A percentile compares a stretch with the other conserved stretches of the same genome.
phyloP scores from a whole-genome alignment of 2,888 invertebrate genomes.

The Idaea dimidiata region DNA sequence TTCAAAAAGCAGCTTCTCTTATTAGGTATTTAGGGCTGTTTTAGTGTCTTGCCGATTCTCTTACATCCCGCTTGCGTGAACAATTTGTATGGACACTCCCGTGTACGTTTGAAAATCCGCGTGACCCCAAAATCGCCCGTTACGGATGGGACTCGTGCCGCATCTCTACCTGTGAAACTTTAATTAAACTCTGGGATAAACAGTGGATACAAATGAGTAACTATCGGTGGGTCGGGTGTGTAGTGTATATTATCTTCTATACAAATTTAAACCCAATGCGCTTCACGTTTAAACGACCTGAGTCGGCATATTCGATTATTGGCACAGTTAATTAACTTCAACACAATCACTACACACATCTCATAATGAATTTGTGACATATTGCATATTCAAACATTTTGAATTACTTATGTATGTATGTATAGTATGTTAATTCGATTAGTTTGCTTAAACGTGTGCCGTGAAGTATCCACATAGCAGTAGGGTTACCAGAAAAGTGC shows the following conservation, averaged over 20 bases:
- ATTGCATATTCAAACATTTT: conserved; percentile 23
- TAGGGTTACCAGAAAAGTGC: no score
- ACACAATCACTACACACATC: conserved; percentile 32
- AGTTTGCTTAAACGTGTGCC: conserved; percentile 1
- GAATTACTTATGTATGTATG: conserved; percentile 13
- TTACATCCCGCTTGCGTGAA: no score
- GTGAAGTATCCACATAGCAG: no score
- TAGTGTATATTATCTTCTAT: not conserved
- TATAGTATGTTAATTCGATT: conserved; percentile 17
- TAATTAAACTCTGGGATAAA: not conserved
- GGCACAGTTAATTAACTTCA: conserved; percentile 39
- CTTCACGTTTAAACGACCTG: conserved; percentile 7
- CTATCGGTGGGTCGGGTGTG: not conserved
- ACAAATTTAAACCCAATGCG: not conserved
- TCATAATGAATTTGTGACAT: conserved; percentile 33
- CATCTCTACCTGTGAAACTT: not conserved
- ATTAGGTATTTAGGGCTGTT: no score
- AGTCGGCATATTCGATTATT: conserved; percentile 30
- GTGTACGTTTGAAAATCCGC: no score
- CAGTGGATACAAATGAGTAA: not conserved
- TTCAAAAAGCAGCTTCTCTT: no score
- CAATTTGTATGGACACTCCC: no score
- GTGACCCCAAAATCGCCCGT: no score
- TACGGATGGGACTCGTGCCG: no score
- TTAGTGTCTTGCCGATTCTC: no score